Evolutionary conservation across 2,113 vertebrate genomes (phyloP).

Genomic region (Callaeas wilsoni): DNA sequence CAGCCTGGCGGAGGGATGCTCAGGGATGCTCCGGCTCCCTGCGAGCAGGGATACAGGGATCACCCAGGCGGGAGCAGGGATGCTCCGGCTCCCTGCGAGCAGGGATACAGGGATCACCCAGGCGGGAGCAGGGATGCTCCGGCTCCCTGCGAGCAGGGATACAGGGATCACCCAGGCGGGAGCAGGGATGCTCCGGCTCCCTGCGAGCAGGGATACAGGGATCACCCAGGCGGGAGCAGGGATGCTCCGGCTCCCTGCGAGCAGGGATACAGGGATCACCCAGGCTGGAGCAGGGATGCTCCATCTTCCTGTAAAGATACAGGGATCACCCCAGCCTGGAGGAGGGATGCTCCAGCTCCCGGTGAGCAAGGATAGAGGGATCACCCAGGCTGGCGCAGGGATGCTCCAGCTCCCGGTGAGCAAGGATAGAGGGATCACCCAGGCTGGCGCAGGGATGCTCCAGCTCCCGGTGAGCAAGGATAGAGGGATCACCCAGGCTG

Average conservation of each 20-base stretch:
- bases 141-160: background rate
- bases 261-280: background rate
- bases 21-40: background rate
- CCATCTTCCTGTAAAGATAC: background rate
- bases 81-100: background rate
- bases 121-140: background rate
- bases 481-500: background rate
- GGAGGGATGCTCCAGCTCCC: background rate
- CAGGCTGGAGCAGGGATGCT: background rate
- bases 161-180: background rate
- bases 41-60: background rate
- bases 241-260: background rate
- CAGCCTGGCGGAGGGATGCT: too few relatives aligned
- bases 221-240: too few relatives aligned
- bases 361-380: background rate
- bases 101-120: background rate
- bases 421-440: background rate
- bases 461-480: background rate
- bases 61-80: accelerated
- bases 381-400: background rate
- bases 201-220: background rate
- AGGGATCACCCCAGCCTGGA: background rate
- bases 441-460: background rate
- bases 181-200: background rate
- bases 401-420: background rate